phyloP scores from a whole-genome alignment of 2,113 vertebrate genomes.

The Cyrtonyx montezumae region DNA sequence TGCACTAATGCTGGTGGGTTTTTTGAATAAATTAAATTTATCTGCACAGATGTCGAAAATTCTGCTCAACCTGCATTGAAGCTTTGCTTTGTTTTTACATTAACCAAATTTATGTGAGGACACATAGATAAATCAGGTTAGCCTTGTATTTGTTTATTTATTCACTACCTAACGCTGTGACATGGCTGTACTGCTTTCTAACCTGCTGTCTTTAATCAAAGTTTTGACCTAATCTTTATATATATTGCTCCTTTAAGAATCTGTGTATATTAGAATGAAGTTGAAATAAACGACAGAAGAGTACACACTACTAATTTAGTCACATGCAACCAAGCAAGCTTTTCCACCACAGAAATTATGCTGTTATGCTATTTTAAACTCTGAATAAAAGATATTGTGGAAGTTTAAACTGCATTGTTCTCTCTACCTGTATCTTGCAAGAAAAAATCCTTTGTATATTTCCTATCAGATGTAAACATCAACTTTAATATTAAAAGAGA shows the following conservation, averaged over 20 bases:
- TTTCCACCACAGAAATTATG: not conserved
- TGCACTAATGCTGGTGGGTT: not conserved
- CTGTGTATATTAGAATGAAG: not conserved
- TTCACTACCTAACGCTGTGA: conserved; percentile 34
- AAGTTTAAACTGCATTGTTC: not conserved
- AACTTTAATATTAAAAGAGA: not conserved
- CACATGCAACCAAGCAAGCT: not conserved
- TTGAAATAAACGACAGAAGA: conserved; percentile 8
- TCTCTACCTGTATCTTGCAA: not conserved
- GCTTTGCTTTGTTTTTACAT: conserved; percentile 68
- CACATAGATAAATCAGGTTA: conserved; percentile 56
- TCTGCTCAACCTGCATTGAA: conserved; percentile 63
- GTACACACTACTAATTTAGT: not conserved
- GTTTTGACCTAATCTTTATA: not conserved
- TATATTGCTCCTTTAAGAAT: not conserved
- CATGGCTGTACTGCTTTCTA: not conserved
- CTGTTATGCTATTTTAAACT: not conserved
- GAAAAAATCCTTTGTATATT: not conserved
- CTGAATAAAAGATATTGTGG: not conserved
- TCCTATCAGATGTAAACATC: not conserved
- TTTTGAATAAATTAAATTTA: conserved; percentile 75
- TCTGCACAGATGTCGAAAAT: conserved; percentile 75
- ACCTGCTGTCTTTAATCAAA: conserved; percentile 8
- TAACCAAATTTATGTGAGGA: conserved; percentile 68
- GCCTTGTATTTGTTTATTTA: conserved; percentile 49